Evolutionary conservation across 2,888 invertebrate genomes (phyloP).

Genomic region (Perizoma flavofasciatum): DNA sequence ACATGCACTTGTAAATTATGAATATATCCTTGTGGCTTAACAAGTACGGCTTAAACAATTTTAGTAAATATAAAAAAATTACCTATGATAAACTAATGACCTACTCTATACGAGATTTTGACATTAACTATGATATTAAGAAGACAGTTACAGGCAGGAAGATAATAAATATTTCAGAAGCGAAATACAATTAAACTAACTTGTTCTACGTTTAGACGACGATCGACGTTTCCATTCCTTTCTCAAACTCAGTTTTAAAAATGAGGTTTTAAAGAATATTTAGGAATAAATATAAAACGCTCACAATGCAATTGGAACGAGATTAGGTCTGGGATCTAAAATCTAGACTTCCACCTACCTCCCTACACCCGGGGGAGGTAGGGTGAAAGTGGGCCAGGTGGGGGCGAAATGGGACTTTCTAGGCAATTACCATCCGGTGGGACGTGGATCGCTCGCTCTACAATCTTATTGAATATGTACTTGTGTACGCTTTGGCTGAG

Average conservation of each 20-base stretch:
- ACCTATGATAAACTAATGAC: too few relatives aligned
- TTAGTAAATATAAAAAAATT: conserved; percentile 13
- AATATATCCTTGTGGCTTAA: conserved; percentile 18
- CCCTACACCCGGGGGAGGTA: conserved; percentile 21
- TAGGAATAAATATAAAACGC: conserved; percentile 31
- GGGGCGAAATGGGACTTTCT: conserved; percentile 65
- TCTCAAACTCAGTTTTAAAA: conserved; percentile 10
- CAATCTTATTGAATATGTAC: conserved; percentile 51
- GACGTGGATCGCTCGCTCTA: conserved; percentile 49
- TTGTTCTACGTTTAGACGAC: too few relatives aligned
- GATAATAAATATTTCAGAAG: too few relatives aligned
- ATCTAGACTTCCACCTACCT: conserved; percentile 51
- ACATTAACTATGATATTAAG: too few relatives aligned
- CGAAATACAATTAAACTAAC: too few relatives aligned
- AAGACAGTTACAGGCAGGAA: too few relatives aligned
- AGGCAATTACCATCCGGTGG: conserved; percentile 72
- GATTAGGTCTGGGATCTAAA: conserved; percentile 64
- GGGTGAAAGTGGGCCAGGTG: conserved; percentile 42
- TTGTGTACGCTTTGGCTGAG: conserved; percentile 32
- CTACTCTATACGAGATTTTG: too few relatives aligned
- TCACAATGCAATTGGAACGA: conserved; percentile 51
- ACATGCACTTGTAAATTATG: conserved; percentile 40
- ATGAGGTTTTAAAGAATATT: conserved; percentile 22
- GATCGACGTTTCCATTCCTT: too few relatives aligned
- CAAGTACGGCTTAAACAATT: background rate